Base-by-base conservation (phyloP, 2,797 vertebrate species). In the Sebastes minor region DNA sequence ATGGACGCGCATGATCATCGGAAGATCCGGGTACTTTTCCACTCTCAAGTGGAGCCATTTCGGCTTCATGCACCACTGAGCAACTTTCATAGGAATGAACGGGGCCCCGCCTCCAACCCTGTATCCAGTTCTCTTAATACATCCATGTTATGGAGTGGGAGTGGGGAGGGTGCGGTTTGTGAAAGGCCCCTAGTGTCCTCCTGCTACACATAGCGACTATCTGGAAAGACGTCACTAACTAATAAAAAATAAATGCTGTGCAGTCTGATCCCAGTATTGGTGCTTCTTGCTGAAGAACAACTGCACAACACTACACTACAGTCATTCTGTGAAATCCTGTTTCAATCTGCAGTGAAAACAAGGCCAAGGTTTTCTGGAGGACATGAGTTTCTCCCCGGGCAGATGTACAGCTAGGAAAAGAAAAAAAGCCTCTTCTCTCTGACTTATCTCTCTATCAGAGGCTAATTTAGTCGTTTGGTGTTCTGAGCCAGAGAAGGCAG, bases 391-490 rank as follows among this genome's bases (percentile, higher is more conserved):
- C 25, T 82, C 59, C 22, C 3, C 10, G 0, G 32, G 67, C 42
- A 66, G 55, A 80, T 71, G 53, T 22, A 23, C 25, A 66, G 28
- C 6, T 18, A 12, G 33, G 22, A 53, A 10, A n/a, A 53, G 33
- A 23, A 49, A 55, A 18, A n/a, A 22, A 1, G 1, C 0, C 1
- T 67, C 49, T 59, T 33, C 10, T 1, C 20, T 65, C 67, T 28
- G 6, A 61, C 49, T 71, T 71, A 80, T 86, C 76, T 78, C 71
- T 83, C 46, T 6, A 81, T 88, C 88, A 77, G 53, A 77, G 78
- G 55, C 62, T 79, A 73, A 90, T 90, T 87, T 52, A 83, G 79
- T 57, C 22, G 11, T 86, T 85, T 77, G 78, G 42, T 72, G 74
- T 76, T 59, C 59, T 71, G 65, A 86, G 82, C 77, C 74, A 64